Conservation (phyloP, 1,140 invertebrate species). For the Trichoplusia ni region DNA sequence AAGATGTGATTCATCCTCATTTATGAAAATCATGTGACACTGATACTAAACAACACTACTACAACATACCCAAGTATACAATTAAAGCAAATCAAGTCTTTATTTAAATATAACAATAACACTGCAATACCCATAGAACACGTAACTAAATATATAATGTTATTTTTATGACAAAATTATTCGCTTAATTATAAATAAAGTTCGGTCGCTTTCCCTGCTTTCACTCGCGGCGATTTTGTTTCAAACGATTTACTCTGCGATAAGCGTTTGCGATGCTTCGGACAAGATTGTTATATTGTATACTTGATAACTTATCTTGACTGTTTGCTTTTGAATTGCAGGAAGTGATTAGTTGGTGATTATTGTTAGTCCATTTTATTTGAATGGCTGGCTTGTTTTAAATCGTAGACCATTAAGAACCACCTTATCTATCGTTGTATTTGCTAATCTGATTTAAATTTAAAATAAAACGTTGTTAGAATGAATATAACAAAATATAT, state of each 20-base stretch:
- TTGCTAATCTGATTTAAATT: no score
- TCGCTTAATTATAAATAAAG: slow-evolving; percentile 21
- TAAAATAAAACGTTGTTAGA: no score
- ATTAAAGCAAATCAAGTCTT: background rate
- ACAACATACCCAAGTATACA: no score
- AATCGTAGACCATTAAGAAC: no score
- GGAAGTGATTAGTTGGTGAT: background rate
- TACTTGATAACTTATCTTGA: background rate
- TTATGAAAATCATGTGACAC: no score
- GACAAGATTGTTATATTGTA: background rate
- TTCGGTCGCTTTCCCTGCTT: slow-evolving; percentile 5
- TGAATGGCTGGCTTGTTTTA: no score
- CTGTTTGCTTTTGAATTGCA: background rate
- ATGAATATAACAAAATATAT: no score
- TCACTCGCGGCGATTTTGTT: slow-evolving; percentile 15
- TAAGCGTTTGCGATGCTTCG: background rate
- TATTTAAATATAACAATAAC: background rate
- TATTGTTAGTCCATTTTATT: background rate
- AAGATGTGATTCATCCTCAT: no score
- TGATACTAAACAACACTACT: no score
- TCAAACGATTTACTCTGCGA: slow-evolving; percentile 11
- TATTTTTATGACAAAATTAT: slow-evolving; percentile 24
- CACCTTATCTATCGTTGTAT: no score
- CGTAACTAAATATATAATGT: slow-evolving; percentile 11
- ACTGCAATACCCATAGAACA: background rate